Percentiles rank a stretch among this genome's conserved stretches.
Evolutionary conservation across 2,888 invertebrate genomes (phyloP).

Genomic region (Himalopsyche japonica): DNA sequence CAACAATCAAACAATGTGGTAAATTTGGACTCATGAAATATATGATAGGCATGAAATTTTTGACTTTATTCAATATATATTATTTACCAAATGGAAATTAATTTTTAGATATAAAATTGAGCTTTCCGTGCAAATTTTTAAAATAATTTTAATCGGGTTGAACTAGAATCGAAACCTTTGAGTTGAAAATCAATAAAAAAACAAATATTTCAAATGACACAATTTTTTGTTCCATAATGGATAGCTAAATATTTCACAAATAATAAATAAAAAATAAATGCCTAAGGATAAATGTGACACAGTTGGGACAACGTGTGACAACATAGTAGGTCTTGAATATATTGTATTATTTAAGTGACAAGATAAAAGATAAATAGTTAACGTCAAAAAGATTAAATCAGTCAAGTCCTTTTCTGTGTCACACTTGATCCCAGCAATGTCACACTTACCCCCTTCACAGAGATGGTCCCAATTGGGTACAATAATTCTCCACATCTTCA

Average conservation of each 20-base stretch:
- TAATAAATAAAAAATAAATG: constrained; percentile 37
- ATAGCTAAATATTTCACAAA: not conserved
- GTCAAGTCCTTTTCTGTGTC: constrained; percentile 61
- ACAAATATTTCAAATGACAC: too few relatives aligned
- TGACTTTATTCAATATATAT: too few relatives aligned
- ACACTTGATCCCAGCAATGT: constrained; percentile 60
- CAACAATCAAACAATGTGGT: too few relatives aligned
- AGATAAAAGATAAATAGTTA: constrained; percentile 3
- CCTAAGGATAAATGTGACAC: constrained; percentile 54
- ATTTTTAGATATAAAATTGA: too few relatives aligned
- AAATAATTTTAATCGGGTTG: too few relatives aligned
- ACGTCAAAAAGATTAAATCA: not conserved
- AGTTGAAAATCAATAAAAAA: too few relatives aligned
- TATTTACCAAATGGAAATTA: too few relatives aligned
- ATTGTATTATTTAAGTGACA: not conserved
- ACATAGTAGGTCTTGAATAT: not conserved
- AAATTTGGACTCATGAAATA: too few relatives aligned
- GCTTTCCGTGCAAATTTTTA: too few relatives aligned
- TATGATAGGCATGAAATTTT: too few relatives aligned
- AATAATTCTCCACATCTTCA: constrained; percentile 12
- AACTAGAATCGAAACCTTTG: too few relatives aligned
- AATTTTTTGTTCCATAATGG: not conserved
- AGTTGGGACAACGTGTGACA: constrained; percentile 62
- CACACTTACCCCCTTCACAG: constrained; percentile 52
- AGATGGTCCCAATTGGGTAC: not conserved